Base-by-base conservation (phyloP, 2,113 vertebrate species). In the Lynx canadensis region DNA sequence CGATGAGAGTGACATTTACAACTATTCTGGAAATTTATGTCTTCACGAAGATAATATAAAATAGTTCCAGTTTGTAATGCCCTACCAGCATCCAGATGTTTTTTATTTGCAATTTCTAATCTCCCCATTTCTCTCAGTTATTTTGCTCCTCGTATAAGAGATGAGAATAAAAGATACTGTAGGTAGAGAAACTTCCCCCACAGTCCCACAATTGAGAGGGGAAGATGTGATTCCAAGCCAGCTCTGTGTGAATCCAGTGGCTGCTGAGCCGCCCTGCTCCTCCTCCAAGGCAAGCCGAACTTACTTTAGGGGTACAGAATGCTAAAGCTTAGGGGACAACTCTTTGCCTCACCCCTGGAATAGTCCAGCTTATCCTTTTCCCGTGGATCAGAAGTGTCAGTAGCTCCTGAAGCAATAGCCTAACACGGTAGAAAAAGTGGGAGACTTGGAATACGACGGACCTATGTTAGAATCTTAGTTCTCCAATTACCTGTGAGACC, bases 31-130 rank as follows among this genome's bases (percentile, higher is more conserved):
- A 88, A 52, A 23, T 0, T n/a, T 69, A 21, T 16, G 2, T 7
- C 19, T 93, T 96, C 2, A 19, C 25, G 84, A 86, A 93, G 60
- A 60, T 66, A 36, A 93, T 25, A 57, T 38, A 80, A 95, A 95
- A 91, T 21, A 71, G 12, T 0, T 90, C 25, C 4, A 16, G 5
- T 82, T 84, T 25, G 45, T 45, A 69, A 87, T 1, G 18, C 1
- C 4, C 7, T 88, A 71, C 31, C 78, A 66, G 2, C 19, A 82
- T 76, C 29, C 45, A 74, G 69, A 7, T 55, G 2, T 29, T 90
- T 71, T 33, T 48, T 38, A 89, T 78, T 73, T 85, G 79, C 0
- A 74, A 18, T 71, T 66, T 86, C 41, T 80, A 86, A 50, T 25
- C 6, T 86, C 65, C 89, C 52, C 25, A 78, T 41, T 92, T 96